phyloP scores from a whole-genome alignment of 2,888 invertebrate genomes.

The Pterobdella sp. region DNA sequence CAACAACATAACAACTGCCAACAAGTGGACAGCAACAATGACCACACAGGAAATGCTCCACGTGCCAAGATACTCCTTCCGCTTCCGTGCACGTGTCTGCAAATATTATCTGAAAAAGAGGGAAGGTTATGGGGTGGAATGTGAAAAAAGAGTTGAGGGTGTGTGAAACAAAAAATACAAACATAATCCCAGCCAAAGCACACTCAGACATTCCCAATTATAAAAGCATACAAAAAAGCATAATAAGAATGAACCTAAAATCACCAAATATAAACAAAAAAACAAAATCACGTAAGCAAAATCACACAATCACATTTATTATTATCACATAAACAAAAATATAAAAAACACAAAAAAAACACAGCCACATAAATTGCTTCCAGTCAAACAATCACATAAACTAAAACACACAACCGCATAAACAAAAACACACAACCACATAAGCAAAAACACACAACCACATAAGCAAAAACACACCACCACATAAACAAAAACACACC shows the following conservation, averaged over 20 bases:
- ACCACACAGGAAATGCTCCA: conserved; percentile 96
- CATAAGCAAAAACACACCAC: not conserved
- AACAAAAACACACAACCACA: not conserved
- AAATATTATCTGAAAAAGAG: conserved; percentile 71
- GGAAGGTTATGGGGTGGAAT: not conserved
- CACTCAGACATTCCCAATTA: no score
- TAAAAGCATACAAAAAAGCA: no score
- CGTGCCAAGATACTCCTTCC: conserved; percentile 96
- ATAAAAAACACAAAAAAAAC: no score
- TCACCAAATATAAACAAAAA: no score
- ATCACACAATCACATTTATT: no score
- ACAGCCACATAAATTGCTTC: not conserved
- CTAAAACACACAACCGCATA: not conserved
- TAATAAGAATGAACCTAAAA: no score
- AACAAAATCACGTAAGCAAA: no score
- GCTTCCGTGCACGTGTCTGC: conserved; percentile 99
- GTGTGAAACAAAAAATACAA: no score
- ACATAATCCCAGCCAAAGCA: no score
- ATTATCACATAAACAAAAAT: no score
- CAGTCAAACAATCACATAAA: not conserved
- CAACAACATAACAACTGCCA: conserved; percentile 93
- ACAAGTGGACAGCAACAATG: conserved; percentile 89
- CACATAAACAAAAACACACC: not conserved
- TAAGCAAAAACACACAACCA: not conserved
- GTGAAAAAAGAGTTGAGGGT: not conserved